A percentile compares a stretch with the other conserved stretches of the same genome.
phyloP scores from a whole-genome alignment of 30 jellyfish, hydroid and myxozoan genomes.

The Hydractinia symbiolongicarpus region DNA sequence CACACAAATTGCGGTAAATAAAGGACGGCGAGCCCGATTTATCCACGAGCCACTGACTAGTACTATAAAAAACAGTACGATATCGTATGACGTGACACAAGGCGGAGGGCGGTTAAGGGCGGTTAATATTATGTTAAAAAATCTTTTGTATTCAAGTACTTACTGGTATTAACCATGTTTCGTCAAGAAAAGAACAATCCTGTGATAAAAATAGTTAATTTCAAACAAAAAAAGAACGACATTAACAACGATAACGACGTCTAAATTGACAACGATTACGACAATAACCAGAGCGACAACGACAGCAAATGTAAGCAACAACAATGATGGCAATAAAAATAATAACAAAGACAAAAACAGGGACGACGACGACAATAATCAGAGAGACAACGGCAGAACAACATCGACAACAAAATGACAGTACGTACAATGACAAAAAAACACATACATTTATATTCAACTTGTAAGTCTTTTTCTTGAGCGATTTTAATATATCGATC shows the following conservation, averaged over 20 bases:
- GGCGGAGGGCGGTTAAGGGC: neutral
- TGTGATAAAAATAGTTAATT: neutral
- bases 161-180: slow-evolving; percentile 85
- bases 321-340: no score
- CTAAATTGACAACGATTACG: no score
- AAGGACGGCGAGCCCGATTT: no score
- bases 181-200: slow-evolving; percentile 70
- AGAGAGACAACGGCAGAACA: neutral
- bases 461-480: slow-evolving; percentile 14
- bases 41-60: no score
- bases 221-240: neutral
- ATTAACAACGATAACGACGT: neutral
- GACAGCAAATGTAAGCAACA: no score
- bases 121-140: neutral
- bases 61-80: no score
- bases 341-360: no score
- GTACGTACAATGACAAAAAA: neutral
- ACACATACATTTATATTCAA: slow-evolving; percentile 18
- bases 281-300: no score
- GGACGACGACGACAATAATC: no score
- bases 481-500: slow-evolving; percentile 15
- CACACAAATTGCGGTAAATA: no score
- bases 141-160: neutral
- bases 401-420: neutral
- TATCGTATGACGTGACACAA: no score